phyloP scores from a whole-genome alignment of 2,888 invertebrate species.

The Electrophaes corylata region DNA sequence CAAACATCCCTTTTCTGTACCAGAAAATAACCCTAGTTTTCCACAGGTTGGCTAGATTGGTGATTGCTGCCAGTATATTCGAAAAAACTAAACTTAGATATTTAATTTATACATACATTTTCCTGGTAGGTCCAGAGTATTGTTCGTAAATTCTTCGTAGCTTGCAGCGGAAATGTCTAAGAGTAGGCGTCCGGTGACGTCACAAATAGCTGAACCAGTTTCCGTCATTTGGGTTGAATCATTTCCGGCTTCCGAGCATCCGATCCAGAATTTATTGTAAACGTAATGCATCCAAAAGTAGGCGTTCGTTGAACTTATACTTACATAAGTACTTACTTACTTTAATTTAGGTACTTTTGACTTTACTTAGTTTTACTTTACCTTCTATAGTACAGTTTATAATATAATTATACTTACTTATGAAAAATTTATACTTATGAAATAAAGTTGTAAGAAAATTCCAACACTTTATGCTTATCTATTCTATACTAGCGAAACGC shows the following conservation, averaged over 20 bases:
- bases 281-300: conserved; percentile 35
- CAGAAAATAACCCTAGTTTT: too few species aligned
- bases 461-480: too few species aligned
- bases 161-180: conserved; percentile 46
- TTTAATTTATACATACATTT: conserved; percentile 23
- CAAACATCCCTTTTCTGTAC: too few species aligned
- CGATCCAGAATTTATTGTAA: conserved; percentile 55
- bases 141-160: conserved; percentile 39
- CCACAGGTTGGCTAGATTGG: too few species aligned
- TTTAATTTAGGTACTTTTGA: too few species aligned
- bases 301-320: neutral
- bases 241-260: conserved; percentile 60
- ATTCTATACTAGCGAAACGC: too few species aligned
- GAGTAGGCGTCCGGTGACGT: conserved; percentile 57
- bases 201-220: conserved; percentile 63
- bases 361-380: too few species aligned
- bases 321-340: neutral
- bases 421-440: too few species aligned
- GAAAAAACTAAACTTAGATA: neutral
- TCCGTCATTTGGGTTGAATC: conserved; percentile 65
- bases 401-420: too few species aligned
- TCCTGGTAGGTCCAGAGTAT: conserved; percentile 29
- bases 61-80: too few species aligned
- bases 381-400: too few species aligned
- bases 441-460: neutral